A percentile compares a stretch with the other conserved stretches of the same genome.
Evolutionary conservation across 2,888 invertebrate genomes (phyloP).

Genomic region (Conus canariensis): DNA sequence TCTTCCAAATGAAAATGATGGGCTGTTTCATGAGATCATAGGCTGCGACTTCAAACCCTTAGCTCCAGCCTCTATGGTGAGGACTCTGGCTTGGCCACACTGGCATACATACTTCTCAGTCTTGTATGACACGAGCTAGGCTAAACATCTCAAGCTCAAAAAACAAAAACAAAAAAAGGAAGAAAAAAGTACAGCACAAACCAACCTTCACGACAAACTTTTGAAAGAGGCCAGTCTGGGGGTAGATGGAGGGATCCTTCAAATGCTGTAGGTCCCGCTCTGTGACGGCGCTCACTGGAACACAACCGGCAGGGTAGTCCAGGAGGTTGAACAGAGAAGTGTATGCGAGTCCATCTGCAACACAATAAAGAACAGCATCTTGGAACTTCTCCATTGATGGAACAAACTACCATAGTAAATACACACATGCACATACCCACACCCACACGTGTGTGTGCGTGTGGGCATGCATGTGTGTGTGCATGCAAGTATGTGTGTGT

Average conservation of each 20-base stretch:
- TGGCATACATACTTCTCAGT: too few relatives aligned
- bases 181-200: not conserved
- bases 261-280: constrained; percentile 61
- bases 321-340: constrained; percentile 65
- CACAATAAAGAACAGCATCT: not conserved
- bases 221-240: constrained; percentile 54
- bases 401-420: not conserved
- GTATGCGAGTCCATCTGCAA: constrained; percentile 34
- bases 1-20: too few relatives aligned
- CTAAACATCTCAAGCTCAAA: too few relatives aligned
- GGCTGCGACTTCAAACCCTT: too few relatives aligned
- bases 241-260: constrained; percentile 59
- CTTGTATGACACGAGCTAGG: too few relatives aligned
- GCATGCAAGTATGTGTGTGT: too few relatives aligned
- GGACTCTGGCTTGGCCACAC: too few relatives aligned
- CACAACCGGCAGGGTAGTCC: constrained; percentile 69
- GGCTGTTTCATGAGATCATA: too few relatives aligned
- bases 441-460: not conserved
- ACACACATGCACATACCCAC: too few relatives aligned
- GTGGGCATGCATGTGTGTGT: not conserved
- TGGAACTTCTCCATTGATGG: too few relatives aligned
- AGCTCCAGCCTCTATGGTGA: too few relatives aligned
- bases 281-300: constrained; percentile 71
- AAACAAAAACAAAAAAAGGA: too few relatives aligned
- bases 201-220: constrained; percentile 56